Percentiles rank a stretch among this genome's conserved stretches.
phyloP scores from a whole-genome alignment of 2,113 vertebrate species.

The Gallinago paraguaiae region DNA sequence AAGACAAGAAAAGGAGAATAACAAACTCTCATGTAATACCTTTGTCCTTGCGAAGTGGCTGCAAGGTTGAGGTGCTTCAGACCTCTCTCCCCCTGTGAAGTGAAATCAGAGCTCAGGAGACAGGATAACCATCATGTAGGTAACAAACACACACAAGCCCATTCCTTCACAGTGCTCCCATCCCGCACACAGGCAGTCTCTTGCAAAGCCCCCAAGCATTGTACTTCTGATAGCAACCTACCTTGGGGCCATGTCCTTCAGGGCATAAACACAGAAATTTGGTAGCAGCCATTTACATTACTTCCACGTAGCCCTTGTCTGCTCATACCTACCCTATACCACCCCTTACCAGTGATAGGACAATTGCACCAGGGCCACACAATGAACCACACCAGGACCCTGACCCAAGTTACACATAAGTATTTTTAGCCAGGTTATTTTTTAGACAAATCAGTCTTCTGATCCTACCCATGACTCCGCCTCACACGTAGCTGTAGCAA shows the following conservation, averaged over 20 bases:
- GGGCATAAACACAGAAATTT: neutral
- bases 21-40: neutral
- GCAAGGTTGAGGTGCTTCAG: neutral
- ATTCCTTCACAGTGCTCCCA: neutral
- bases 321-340: neutral
- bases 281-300: neutral
- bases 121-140: neutral
- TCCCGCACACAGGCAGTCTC: accelerated
- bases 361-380: neutral
- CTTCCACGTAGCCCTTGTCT: accelerated
- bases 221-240: neutral
- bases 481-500: neutral
- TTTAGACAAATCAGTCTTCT: neutral
- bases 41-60: neutral
- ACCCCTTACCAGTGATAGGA: neutral
- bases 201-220: neutral
- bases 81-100: neutral
- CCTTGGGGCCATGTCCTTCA: neutral
- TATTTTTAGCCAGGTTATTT: neutral
- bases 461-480: accelerated
- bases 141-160: neutral
- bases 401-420: neutral
- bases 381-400: accelerated
- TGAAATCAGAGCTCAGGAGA: neutral
- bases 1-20: neutral